These are phyloP conservation scores for Blera fallax DNA, from an alignment of 2,888 invertebrate species.

Conservation along the genomic window DNA sequence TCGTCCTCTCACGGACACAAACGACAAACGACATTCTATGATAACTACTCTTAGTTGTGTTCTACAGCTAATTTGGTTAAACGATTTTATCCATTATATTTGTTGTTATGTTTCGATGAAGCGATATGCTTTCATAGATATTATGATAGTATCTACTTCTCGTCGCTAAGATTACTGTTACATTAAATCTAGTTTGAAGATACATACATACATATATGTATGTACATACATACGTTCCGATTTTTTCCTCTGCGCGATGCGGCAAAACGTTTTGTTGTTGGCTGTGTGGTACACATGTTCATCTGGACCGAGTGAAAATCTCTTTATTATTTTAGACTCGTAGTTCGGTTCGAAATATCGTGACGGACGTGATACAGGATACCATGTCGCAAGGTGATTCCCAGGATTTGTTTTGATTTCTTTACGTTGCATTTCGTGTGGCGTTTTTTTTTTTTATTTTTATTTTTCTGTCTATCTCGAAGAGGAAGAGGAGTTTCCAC, in stretches of 20 bases:
- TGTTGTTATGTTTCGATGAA: constrained; percentile 59
- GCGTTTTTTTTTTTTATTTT: not conserved
- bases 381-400: constrained; percentile 72
- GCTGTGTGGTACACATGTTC: constrained; percentile 69
- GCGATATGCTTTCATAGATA: constrained; percentile 65
- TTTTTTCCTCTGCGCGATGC: constrained; percentile 20
- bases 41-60: constrained; percentile 1
- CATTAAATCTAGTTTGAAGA: constrained; percentile 67
- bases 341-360: constrained; percentile 61
- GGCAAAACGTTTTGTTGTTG: constrained; percentile 58
- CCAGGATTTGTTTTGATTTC: constrained; percentile 70
- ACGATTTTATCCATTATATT: constrained; percentile 58
- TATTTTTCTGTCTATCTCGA: not conserved
- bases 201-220: too few relatives aligned
- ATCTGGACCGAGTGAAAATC: constrained; percentile 67
- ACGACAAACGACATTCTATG: constrained; percentile 4
- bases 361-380: constrained; percentile 73
- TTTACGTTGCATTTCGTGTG: constrained; percentile 46
- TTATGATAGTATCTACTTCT: constrained; percentile 55
- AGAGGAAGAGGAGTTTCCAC: constrained; percentile 4
- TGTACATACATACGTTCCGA: too few relatives aligned
- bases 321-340: constrained; percentile 71
- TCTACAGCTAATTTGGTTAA: constrained; percentile 68
- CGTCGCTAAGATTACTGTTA: constrained; percentile 59
- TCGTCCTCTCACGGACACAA: constrained; percentile 39